Conservation (phyloP, 2,113 vertebrate species). For the Porphyrio hochstetteri region DNA sequence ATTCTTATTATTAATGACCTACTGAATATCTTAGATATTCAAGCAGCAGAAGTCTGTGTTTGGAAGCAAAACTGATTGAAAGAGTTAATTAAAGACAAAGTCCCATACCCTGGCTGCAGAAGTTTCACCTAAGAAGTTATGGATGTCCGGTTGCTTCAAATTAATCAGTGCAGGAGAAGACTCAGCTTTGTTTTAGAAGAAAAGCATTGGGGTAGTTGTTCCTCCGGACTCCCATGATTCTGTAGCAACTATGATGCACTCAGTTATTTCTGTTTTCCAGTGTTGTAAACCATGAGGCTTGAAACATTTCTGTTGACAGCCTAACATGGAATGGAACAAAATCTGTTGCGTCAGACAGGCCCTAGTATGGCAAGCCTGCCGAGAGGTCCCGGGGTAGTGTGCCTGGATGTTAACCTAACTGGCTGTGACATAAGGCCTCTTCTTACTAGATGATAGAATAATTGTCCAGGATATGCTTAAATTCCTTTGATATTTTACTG, state of each 20-base stretch:
- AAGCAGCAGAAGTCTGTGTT: background rate
- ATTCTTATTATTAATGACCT: background rate
- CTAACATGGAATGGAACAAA: background rate
- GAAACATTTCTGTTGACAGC: background rate
- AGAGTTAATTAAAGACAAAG: background rate
- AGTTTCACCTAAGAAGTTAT: background rate
- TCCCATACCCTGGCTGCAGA: background rate
- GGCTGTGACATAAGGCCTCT: background rate
- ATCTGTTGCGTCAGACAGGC: background rate
- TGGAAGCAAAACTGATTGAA: background rate
- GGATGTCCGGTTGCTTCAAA: background rate
- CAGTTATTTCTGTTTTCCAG: slow-evolving; percentile 25
- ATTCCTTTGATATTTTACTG: background rate
- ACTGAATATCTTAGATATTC: background rate
- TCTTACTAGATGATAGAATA: background rate
- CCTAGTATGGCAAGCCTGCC: background rate
- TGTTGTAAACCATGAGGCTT: background rate
- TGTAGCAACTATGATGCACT: background rate
- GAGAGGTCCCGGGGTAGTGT: background rate
- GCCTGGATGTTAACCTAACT: background rate
- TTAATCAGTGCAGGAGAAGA: background rate
- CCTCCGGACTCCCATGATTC: background rate
- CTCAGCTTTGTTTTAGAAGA: background rate
- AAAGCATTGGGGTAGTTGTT: background rate
- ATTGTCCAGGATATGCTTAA: background rate